A percentile compares a stretch with the other conserved stretches of the same genome.
Conservation (phyloP, 30 jellyfish, hydroid and myxozoan genomes). For the Pelagia noctiluca region DNA sequence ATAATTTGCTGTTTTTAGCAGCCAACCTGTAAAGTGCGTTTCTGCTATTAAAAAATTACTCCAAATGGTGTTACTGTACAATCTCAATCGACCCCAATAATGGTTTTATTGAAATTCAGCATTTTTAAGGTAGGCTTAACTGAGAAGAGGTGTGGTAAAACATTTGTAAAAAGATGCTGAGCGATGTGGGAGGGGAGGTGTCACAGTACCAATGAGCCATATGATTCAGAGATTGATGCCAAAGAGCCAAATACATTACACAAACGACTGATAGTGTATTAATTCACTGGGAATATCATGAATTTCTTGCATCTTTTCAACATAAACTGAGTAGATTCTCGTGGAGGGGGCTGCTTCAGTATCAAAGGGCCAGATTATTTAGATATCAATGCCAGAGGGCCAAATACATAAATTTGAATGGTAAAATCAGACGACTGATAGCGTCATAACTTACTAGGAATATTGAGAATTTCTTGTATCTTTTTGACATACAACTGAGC, state of each 20-base stretch:
- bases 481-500: slow-evolving; percentile 75
- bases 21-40: no score
- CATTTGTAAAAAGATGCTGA: no score
- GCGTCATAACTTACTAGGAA: slow-evolving; percentile 70
- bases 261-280: neutral
- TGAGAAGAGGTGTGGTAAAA: no score
- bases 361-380: no score
- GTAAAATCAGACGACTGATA: neutral
- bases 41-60: no score
- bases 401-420: neutral
- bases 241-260: neutral
- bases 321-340: neutral
- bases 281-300: neutral
- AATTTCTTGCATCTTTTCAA: neutral
- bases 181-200: no score
- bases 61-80: no score
- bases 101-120: no score
- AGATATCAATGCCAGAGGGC: neutral
- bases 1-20: no score
- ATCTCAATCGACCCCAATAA: no score
- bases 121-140: no score
- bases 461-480: slow-evolving; percentile 77
- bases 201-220: neutral
- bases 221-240: neutral
- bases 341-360: no score